A percentile compares a stretch with the other conserved stretches of the same genome.
Conservation (phyloP, 2,113 vertebrate genomes). For the Hydrolagus affinis region DNA sequence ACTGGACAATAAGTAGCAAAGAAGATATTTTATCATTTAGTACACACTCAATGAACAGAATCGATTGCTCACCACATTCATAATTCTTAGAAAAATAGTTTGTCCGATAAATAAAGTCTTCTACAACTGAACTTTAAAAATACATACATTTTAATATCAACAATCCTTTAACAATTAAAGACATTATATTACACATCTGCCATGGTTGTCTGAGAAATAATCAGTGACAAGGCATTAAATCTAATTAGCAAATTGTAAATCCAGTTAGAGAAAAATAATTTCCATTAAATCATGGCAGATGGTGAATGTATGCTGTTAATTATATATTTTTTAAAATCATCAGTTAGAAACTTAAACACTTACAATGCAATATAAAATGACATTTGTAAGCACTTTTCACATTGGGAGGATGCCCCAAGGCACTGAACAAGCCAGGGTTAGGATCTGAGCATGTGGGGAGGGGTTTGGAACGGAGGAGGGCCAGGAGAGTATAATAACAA, state of each 20-base stretch:
- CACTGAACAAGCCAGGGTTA: no score
- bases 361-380: no score
- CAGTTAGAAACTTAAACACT: no score
- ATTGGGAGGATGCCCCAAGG: no score
- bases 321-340: no score
- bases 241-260: background rate
- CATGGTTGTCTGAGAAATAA: background rate
- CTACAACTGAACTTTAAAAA: slow-evolving; percentile 1
- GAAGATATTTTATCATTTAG: slow-evolving; percentile 12
- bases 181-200: background rate
- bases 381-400: no score
- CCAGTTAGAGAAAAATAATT: background rate
- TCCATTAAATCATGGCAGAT: slow-evolving; percentile 27
- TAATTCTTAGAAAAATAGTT: background rate
- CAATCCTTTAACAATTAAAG: slow-evolving; percentile 12
- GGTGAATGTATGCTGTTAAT: background rate
- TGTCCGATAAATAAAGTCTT: slow-evolving; percentile 1
- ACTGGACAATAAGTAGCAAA: background rate
- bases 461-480: no score
- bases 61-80: background rate
- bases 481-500: no score
- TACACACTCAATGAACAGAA: background rate
- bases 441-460: no score
- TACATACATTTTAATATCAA: slow-evolving; percentile 15
- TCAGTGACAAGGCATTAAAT: slow-evolving; percentile 3